phyloP scores from a whole-genome alignment of 1,140 invertebrate genomes.

The Acromyrmex echinatior region DNA sequence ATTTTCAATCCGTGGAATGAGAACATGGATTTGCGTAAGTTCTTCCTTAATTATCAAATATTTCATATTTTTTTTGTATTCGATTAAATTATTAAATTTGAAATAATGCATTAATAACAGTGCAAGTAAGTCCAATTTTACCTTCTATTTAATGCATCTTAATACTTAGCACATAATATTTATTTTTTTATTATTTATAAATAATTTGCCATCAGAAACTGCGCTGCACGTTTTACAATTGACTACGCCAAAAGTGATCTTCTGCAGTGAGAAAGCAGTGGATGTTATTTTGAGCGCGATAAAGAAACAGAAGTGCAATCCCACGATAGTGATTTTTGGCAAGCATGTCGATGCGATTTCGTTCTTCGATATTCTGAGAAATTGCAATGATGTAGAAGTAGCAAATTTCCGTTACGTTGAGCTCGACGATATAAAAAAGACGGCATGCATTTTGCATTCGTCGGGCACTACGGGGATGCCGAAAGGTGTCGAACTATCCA shows the following conservation, averaged over 20 bases:
- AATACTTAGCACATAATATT: background rate
- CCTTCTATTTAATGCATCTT: no score
- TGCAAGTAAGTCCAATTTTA: background rate
- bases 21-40: slow-evolving; percentile 65
- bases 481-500: slow-evolving; percentile 91
- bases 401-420: slow-evolving; percentile 55
- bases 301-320: slow-evolving; percentile 48
- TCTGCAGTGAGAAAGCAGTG: slow-evolving; percentile 62
- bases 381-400: slow-evolving; percentile 26
- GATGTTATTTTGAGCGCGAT: slow-evolving; percentile 22
- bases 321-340: slow-evolving; percentile 73
- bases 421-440: slow-evolving; percentile 39
- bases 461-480: slow-evolving; percentile 92
- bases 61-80: background rate
- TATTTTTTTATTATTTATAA: background rate
- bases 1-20: slow-evolving; percentile 69
- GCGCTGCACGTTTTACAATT: slow-evolving; percentile 50
- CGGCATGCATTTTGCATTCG: slow-evolving; percentile 84
- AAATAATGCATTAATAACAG: background rate
- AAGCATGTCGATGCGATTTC: slow-evolving; percentile 12
- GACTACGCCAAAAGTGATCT: slow-evolving; percentile 68
- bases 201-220: slow-evolving; percentile 35
- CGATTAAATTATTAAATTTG: background rate
- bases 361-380: slow-evolving; percentile 45
- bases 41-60: background rate